Evolutionary conservation across 53 echinoderm and acorn worm genomes (phyloP), one percentile per base, ranked within the genome.

Genomic region (Paracentrotus lividus): DNA sequence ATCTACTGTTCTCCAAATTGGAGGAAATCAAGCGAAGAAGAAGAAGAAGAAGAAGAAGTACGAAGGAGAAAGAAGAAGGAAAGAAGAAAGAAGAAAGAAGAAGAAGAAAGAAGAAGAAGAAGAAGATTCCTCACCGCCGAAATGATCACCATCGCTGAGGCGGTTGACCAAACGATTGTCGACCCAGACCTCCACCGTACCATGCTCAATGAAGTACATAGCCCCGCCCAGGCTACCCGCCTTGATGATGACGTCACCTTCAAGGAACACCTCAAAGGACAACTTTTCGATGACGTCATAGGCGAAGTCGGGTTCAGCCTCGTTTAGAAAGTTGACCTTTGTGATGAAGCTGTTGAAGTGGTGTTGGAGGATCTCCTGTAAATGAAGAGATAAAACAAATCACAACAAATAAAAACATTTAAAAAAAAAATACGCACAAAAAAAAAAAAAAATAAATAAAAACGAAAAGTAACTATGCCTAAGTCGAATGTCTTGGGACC

Each of bases 181-280:
- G 4, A 99, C 96, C 32, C 85, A 76, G 14, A 99, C 96, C 42
- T 94, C 95, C 75, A 99, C 99, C 32, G 93, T 95, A 20, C 99
- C 99, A 84, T 99, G 99, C 59, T 99, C 99, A n/a, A 99, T 97
- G 90, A 99, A 99, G 92, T 97, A 97, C 97, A 99, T 97, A 5
- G 92, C 95, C 93, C 96, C 93, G 45, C 97, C 99, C 40, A 93
- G 90, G 72, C 96, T 95, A 42, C 96, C 97, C 7, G 97, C 97
- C 86, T 96, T 97, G 66, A 97, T 96, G 64, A 99, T 97, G 94
- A 95, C 92, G 91, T 99, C 99, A 90, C 91, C 96, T 24, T 85
- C 93, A 1, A 99, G 90, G 67, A 96, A 99, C 36, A 97, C 99
- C 68, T 99, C 99, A 56, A 97, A 99, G 69, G 85, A 84, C 34